A percentile compares a stretch with the other conserved stretches of the same genome.
Conservation (phyloP, 2,888 invertebrate species). For the Formica aserva region DNA sequence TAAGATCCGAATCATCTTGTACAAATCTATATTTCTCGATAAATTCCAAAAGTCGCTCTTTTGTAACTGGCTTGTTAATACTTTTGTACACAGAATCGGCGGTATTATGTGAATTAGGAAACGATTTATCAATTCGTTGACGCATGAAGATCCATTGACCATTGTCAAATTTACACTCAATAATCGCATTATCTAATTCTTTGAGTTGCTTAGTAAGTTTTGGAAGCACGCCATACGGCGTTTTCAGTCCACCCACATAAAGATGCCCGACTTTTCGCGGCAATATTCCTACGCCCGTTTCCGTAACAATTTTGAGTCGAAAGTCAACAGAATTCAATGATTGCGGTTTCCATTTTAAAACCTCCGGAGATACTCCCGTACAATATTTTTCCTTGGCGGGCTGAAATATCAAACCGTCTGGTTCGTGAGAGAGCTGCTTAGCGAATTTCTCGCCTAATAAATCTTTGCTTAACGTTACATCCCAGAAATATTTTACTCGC, state of each 20-base stretch:
- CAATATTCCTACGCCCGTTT: constrained; percentile 90
- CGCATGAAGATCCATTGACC: constrained; percentile 97
- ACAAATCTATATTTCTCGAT: constrained; percentile 89
- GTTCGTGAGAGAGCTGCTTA: constrained; percentile 95
- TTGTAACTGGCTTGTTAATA: constrained; percentile 94
- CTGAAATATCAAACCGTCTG: constrained; percentile 99
- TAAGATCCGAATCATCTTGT: constrained; percentile 89
- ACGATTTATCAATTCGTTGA: constrained; percentile 98
- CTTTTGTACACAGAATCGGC: constrained; percentile 95
- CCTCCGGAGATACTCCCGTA: constrained; percentile 93
- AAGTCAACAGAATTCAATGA: constrained; percentile 99
- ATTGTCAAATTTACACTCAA: constrained; percentile 96
- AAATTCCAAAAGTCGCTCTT: constrained; percentile 91
- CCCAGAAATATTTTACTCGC: constrained; percentile 96
- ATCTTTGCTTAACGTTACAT: constrained; percentile 90
- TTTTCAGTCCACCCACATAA: constrained; percentile 91
- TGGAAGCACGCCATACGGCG: constrained; percentile 90
- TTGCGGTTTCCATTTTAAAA: constrained; percentile 99
- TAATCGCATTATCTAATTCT: constrained; percentile 95
- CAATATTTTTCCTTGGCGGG: constrained; percentile 95
- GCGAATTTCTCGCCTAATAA: constrained; percentile 95
- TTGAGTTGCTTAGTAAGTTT: constrained; percentile 92
- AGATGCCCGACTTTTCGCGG: constrained; percentile 90
- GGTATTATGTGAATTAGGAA: constrained; percentile 95
- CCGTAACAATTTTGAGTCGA: constrained; percentile 92